These are phyloP conservation scores for Elegia similella DNA, from an alignment of 2,888 invertebrate genomes.

Conservation along the genomic window DNA sequence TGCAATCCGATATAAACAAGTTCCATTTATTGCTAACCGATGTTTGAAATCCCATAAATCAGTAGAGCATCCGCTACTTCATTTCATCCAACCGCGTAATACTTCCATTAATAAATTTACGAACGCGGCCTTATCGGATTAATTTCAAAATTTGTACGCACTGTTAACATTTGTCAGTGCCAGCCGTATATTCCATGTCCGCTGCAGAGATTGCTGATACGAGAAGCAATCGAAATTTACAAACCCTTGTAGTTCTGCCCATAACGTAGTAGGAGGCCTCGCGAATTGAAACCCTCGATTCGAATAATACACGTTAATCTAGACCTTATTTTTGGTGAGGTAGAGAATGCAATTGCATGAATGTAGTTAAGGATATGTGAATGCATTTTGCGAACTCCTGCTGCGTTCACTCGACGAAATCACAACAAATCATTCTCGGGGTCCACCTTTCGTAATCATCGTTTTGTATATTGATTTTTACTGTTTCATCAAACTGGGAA, in stretches of 20 bases:
- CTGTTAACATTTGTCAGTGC: slow-evolving; percentile 74
- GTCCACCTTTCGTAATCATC: slow-evolving; percentile 77
- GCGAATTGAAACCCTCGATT: slow-evolving; percentile 66
- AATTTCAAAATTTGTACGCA: slow-evolving; percentile 71
- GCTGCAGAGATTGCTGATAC: slow-evolving; percentile 73
- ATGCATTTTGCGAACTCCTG: slow-evolving; percentile 75
- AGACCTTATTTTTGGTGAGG: slow-evolving; percentile 36
- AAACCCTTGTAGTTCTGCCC: slow-evolving; percentile 75
- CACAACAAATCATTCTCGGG: slow-evolving; percentile 79
- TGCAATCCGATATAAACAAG: slow-evolving; percentile 62
- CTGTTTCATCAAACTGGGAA: slow-evolving; percentile 47
- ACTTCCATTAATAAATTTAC: slow-evolving; percentile 55
- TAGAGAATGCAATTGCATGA: slow-evolving; percentile 47
- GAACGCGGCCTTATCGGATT: slow-evolving; percentile 52
- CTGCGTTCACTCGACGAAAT: slow-evolving; percentile 75
- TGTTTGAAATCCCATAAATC: slow-evolving; percentile 70
- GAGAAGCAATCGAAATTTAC: slow-evolving; percentile 76
- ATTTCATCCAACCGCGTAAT: slow-evolving; percentile 34
- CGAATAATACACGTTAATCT: slow-evolving; percentile 37
- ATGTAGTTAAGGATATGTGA: slow-evolving; percentile 46
- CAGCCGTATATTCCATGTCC: slow-evolving; percentile 59
- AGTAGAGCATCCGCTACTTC: slow-evolving; percentile 66
- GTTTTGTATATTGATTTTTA: slow-evolving; percentile 69
- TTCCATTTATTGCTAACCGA: slow-evolving; percentile 57
- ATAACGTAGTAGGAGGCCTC: slow-evolving; percentile 77